Evolutionary conservation across 2,113 vertebrate genomes (phyloP).

Genomic region (Furnarius figulus): DNA sequence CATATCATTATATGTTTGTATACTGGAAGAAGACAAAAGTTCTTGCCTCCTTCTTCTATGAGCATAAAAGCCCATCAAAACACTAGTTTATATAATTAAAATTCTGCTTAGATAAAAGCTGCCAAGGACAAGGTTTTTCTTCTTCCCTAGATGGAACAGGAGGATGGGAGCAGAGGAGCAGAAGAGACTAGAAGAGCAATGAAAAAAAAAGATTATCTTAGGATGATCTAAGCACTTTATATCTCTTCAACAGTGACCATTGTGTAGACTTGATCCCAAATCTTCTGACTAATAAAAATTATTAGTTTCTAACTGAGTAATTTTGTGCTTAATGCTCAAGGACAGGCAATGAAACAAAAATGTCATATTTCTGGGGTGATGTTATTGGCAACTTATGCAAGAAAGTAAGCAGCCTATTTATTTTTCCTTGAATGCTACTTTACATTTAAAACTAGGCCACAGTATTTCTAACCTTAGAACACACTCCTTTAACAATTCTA

Average conservation of each 20-base stretch:
- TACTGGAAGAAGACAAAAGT: not conserved
- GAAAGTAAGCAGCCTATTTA: not conserved
- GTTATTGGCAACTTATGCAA: not conserved
- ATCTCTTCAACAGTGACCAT: not conserved
- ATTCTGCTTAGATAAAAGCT: not conserved
- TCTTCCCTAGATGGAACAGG: not conserved
- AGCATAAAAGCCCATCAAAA: not conserved
- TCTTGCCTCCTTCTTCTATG: not conserved
- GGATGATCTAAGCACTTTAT: not conserved
- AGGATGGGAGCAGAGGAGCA: not conserved
- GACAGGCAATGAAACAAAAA: not conserved
- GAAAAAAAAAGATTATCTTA: not conserved
- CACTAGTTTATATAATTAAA: not conserved
- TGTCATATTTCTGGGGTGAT: fast-evolving
- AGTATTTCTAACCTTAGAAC: not conserved
- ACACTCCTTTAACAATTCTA: not conserved
- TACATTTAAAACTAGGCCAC: not conserved
- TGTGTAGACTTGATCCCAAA: not conserved
- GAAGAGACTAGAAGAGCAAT: not conserved
- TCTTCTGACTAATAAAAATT: not conserved
- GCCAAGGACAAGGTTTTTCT: not conserved
- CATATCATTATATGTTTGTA: not conserved
- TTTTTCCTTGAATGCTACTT: not conserved
- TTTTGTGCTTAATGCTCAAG: not conserved
- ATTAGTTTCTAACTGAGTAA: not conserved